Base-by-base conservation (phyloP, 2,888 invertebrate genomes). In the Willowsia nigromaculata region DNA sequence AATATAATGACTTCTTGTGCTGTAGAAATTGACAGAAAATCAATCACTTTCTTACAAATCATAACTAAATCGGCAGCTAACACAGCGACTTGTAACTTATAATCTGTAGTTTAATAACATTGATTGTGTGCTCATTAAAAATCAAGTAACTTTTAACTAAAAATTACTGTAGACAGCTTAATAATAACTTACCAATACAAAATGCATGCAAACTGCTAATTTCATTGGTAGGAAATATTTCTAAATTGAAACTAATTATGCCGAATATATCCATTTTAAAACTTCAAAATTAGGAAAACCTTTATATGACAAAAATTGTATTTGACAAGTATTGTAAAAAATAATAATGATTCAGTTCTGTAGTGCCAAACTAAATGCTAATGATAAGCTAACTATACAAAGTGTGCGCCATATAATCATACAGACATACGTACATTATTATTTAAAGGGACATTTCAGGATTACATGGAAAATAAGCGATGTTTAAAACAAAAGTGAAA, bases 291-390 rank as follows among this genome's bases (percentile, higher is more conserved):
- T 27, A 59, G 53, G 13, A 53, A 53, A 4, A 18, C 18, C 5
- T 18, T 18, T 53, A 5, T 18, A 53, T 6, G 56, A 56, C 56
- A 56, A 22, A 25, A 13, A 47, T 47, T 40, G 3, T 22, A 18
- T 37, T 71, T 74, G 43, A 47, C 25, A 74, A 74, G 47, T 47
- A 47, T 40, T 71, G 71, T 74, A 74, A 47, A 18, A 43, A 74
- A 43, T 43, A 74, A 43, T 43, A 4, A 13, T 25, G 25, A 18
- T 13, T 50, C 83, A 37, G 74, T 88, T 88, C 83, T 59, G 62
- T 88, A 88, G 88, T 88, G 88, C 88, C 88, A 88, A 88, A 88
- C 37, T 74, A 85, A 40, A n/a, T 33, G n/a, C 30, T 71, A 33
- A 82, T 82, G 37, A 27, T 18, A 71, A 18, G 53, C 5, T 56